A percentile compares a stretch with the other conserved stretches of the same genome.
These are phyloP conservation scores for Camelus dromedarius DNA, from an alignment of 2,113 vertebrate species.

Conservation along the genomic window DNA sequence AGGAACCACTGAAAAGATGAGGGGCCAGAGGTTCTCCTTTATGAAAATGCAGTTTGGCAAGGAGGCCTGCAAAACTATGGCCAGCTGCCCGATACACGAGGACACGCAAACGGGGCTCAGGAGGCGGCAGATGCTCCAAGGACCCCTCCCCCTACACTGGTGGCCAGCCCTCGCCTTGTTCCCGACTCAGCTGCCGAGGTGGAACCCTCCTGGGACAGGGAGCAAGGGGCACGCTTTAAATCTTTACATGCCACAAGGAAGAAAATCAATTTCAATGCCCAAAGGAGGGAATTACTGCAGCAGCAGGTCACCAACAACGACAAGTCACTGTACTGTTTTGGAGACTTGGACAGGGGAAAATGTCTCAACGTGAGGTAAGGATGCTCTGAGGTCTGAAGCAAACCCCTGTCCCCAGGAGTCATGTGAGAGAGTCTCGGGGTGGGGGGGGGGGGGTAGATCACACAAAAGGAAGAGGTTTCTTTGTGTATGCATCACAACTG, in stretches of 20 bases:
- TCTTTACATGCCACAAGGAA: constrained; percentile 78
- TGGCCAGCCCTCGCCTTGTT: constrained; percentile 44
- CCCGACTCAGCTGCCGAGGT: not conserved
- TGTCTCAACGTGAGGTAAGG: constrained; percentile 75
- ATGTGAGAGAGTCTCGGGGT: not conserved
- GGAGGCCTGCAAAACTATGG: not conserved
- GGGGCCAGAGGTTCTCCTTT: not conserved
- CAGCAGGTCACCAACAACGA: constrained; percentile 79
- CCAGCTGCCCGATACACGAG: accelerated
- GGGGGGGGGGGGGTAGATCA: not conserved
- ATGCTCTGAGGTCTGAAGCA: not conserved
- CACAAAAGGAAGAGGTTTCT: not conserved
- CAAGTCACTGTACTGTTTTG: constrained; percentile 64
- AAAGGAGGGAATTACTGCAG: constrained; percentile 85
- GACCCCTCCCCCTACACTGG: not conserved
- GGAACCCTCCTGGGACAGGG: constrained; percentile 69
- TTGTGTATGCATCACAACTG: not conserved
- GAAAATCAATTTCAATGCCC: constrained; percentile 86
- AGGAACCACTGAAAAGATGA: not conserved
- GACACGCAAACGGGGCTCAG: not conserved
- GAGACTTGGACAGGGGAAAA: constrained; percentile 58
- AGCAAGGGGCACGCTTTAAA: constrained; percentile 79
- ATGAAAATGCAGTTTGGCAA: not conserved
- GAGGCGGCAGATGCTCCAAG: not conserved
- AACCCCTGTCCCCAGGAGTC: constrained; percentile 37